Evolutionary conservation across 2,113 vertebrate species (phyloP).

Genomic region (Hypocryptadius cinnamomeus): DNA sequence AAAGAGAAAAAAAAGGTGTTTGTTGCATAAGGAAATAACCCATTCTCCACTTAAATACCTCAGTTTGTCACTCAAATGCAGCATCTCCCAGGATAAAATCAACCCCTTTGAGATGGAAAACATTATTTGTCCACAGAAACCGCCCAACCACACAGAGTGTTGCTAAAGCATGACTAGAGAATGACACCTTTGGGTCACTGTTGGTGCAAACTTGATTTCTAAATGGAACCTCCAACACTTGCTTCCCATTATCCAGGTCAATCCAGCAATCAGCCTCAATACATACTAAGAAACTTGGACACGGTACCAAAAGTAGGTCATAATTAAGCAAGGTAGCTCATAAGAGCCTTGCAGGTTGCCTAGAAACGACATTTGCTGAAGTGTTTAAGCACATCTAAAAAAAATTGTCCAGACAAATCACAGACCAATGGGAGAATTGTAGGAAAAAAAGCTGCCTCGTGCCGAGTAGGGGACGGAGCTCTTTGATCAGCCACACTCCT

Average conservation of each 20-base stretch:
- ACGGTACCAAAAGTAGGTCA: constrained; percentile 40
- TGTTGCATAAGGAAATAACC: not conserved
- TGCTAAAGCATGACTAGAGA: not conserved
- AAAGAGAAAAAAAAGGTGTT: not conserved
- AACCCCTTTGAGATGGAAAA: not conserved
- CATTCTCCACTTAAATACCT: not conserved
- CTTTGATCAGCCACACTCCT: not conserved
- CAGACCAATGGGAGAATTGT: not conserved
- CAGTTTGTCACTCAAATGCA: not conserved
- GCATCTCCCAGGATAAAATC: not conserved
- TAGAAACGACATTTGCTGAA: constrained; percentile 52
- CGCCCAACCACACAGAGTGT: not conserved
- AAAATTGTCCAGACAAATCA: constrained; percentile 32
- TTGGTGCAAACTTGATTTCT: not conserved
- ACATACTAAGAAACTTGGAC: constrained; percentile 1
- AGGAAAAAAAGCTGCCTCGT: not conserved
- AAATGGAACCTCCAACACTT: not conserved
- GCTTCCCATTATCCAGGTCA: not conserved
- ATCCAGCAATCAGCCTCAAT: not conserved
- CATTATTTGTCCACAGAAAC: not conserved
- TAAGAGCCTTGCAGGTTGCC: constrained; percentile 48
- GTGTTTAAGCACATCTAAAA: constrained; percentile 53
- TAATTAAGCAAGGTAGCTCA: constrained; percentile 47
- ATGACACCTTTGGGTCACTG: not conserved
- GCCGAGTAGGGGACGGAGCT: not conserved